Conservation (phyloP, 2,797 vertebrate species). For the Nannoperca australis region DNA sequence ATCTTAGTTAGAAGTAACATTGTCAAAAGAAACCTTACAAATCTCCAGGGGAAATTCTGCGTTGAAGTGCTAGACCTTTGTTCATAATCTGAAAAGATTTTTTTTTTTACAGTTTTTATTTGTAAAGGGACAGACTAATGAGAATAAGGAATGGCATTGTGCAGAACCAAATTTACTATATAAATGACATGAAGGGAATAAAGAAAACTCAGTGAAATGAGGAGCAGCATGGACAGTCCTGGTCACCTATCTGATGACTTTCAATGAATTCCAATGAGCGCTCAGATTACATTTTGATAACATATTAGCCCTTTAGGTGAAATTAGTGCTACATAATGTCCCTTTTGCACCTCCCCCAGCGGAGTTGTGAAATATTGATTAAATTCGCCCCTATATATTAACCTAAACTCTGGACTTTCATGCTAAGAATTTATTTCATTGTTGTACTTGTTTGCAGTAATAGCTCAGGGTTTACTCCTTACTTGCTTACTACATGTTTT, state of each 20-base stretch:
- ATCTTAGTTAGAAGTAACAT: slow-evolving; percentile 10
- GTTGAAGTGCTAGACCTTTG: slow-evolving; percentile 6
- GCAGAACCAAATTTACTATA: slow-evolving; percentile 42
- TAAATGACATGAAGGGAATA: slow-evolving; percentile 61
- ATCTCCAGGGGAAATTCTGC: slow-evolving; percentile 29
- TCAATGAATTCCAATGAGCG: slow-evolving; percentile 79
- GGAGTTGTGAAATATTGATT: slow-evolving; percentile 81
- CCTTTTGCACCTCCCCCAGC: slow-evolving; percentile 58
- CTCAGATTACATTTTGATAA: slow-evolving; percentile 65
- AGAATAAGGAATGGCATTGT: slow-evolving; percentile 23
- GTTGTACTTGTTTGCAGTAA: slow-evolving; percentile 49
- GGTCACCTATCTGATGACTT: slow-evolving; percentile 67
- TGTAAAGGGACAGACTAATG: slow-evolving; percentile 17
- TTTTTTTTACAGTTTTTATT: slow-evolving; percentile 29
- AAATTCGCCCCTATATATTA: slow-evolving; percentile 77
- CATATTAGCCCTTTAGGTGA: slow-evolving; percentile 78
- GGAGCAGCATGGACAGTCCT: slow-evolving; percentile 40
- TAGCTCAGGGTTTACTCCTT: slow-evolving; percentile 57
- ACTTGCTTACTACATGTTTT: slow-evolving; percentile 28
- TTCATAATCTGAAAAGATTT: slow-evolving; percentile 46
- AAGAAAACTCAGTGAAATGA: slow-evolving; percentile 64
- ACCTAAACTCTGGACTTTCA: slow-evolving; percentile 73
- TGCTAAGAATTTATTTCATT: slow-evolving; percentile 67
- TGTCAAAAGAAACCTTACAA: slow-evolving; percentile 17
- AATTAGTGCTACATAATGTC: slow-evolving; percentile 83